Percentiles rank a stretch among this genome's conserved stretches.
Conservation (phyloP, 2,113 vertebrate genomes). For the Okapia johnstoni region DNA sequence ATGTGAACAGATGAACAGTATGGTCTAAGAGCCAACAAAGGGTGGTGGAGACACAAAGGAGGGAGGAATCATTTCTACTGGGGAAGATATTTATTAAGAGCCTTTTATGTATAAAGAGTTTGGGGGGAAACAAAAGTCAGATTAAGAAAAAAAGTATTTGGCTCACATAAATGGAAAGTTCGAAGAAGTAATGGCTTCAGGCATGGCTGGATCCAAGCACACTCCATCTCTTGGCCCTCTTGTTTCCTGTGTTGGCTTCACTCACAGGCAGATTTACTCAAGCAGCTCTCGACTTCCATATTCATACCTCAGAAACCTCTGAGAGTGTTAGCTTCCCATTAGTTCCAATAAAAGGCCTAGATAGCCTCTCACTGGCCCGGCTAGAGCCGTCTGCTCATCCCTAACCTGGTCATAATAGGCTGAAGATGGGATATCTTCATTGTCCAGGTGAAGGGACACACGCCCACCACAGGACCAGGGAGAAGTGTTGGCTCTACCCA, state of each 20-base stretch:
- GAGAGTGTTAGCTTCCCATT: not conserved
- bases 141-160: constrained; percentile 18
- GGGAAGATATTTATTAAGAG: not conserved
- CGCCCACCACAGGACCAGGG: not conserved
- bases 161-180: not conserved
- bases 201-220: not conserved
- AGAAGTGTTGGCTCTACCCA: not conserved
- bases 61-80: not conserved
- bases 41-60: not conserved
- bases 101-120: not conserved
- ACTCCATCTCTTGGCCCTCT: not conserved
- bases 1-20: not conserved
- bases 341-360: not conserved
- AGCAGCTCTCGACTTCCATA: not conserved
- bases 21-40: not conserved
- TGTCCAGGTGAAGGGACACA: not conserved
- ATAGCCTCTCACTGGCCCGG: not conserved
- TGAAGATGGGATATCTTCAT: not conserved
- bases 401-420: not conserved
- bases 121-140: not conserved
- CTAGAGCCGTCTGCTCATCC: not conserved
- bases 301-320: not conserved
- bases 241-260: not conserved
- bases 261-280: not conserved
- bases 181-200: not conserved